These are phyloP conservation scores for Pachypanchax playfairii DNA, from an alignment of 2,113 vertebrate species.

Conservation along the genomic window DNA sequence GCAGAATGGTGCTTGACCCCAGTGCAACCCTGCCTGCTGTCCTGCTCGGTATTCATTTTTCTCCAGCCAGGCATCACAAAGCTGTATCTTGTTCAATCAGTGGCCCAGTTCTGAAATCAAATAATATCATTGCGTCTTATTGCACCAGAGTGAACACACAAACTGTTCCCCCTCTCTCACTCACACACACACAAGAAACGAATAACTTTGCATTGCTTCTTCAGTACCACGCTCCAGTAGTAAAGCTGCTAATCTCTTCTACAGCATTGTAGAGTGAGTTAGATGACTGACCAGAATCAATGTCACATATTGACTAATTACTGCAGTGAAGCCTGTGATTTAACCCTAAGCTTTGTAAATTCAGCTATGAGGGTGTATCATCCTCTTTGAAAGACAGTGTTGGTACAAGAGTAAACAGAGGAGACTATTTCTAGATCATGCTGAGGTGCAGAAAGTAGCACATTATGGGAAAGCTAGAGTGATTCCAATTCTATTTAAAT, in stretches of 20 bases:
- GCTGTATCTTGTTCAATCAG: conserved; percentile 44
- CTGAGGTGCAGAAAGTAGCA: conserved; percentile 32
- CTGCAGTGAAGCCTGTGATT: conserved; percentile 33
- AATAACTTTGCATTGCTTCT: not conserved
- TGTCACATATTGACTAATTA: conserved; percentile 44
- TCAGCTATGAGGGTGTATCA: not conserved
- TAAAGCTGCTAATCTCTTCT: conserved; percentile 17
- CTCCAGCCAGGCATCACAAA: conserved; percentile 46
- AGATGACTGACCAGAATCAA: conserved; percentile 30
- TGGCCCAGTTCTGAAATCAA: conserved; percentile 50
- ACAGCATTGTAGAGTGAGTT: conserved; percentile 17
- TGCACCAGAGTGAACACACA: not conserved
- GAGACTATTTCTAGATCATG: conserved; percentile 28
- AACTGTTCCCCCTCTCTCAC: not conserved
- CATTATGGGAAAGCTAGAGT: not conserved
- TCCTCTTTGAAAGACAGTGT: not conserved
- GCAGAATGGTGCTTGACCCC: conserved; percentile 60
- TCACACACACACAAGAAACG: not conserved
- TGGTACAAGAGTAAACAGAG: not conserved
- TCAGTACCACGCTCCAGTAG: not conserved
- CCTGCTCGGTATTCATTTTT: conserved; percentile 66
- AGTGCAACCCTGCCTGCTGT: conserved; percentile 54
- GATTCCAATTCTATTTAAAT: conserved; percentile 16
- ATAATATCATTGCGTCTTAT: conserved; percentile 32
- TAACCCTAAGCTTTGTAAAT: conserved; percentile 11